These are phyloP conservation scores for Trissolcus brochymenae DNA, from an alignment of 2,888 invertebrate genomes.

Conservation along the genomic window DNA sequence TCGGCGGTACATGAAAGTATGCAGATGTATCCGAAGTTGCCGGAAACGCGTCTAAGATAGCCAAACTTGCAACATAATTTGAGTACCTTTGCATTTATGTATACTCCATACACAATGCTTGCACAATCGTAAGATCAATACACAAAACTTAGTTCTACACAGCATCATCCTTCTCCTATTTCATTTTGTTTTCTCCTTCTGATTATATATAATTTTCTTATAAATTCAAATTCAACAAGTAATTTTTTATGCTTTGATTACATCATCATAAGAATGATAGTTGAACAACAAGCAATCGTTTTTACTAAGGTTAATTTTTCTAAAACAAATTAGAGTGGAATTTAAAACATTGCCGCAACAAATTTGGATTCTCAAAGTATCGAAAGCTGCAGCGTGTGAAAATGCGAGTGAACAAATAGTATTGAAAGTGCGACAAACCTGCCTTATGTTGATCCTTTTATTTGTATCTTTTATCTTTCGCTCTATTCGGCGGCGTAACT, in stretches of 20 bases:
- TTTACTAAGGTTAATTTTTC: too few species aligned
- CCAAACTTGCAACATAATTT: conserved; percentile 30
- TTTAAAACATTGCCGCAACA: too few species aligned
- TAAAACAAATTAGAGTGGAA: too few species aligned
- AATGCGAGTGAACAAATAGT: conserved; percentile 19
- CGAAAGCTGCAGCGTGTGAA: conserved; percentile 31
- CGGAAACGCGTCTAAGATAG: conserved; percentile 22
- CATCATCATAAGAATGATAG: too few species aligned
- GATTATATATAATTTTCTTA: too few species aligned
- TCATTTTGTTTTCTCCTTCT: too few species aligned
- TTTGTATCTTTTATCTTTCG: conserved; percentile 30
- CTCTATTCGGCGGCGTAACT: conserved; percentile 27
- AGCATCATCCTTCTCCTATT: background rate
- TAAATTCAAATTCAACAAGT: too few species aligned
- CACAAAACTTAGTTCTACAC: conserved; percentile 10
- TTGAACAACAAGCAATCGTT: too few species aligned
- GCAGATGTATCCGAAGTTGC: conserved; percentile 20
- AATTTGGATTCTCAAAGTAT: conserved; percentile 8
- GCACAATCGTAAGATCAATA: conserved; percentile 25
- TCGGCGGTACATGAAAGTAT: conserved; percentile 22
- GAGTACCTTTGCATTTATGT: conserved; percentile 27
- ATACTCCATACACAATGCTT: conserved; percentile 13
- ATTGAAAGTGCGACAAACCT: conserved; percentile 27
- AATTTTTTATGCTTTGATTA: too few species aligned
- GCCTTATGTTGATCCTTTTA: conserved; percentile 30